Base-by-base conservation (phyloP, 1,140 invertebrate species). In the Papilio dardanus region DNA sequence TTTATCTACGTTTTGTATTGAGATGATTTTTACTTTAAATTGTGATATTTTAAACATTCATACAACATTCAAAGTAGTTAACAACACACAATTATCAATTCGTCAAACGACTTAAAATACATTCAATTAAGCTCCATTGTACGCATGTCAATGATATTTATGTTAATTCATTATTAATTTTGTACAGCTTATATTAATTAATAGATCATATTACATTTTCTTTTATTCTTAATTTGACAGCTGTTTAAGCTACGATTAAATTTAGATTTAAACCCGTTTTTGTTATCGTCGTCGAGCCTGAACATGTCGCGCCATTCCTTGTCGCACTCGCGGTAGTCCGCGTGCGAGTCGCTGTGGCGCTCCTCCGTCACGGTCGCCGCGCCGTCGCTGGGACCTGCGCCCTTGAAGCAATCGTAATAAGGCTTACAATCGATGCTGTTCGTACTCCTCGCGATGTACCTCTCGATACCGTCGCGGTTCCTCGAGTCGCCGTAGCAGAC, bases 241-340 rank as follows among this genome's bases (percentile, higher is more conserved):
- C 89, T 92, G 78, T 92, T 93, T 76, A 91, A 85, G 85, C 90
- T 93, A 78, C 91, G 85, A 78, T 92, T 90, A 81, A 91, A 92
- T 78, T 91, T 93, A 83, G 87, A 90, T 74, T 85, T 90, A 81
- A 88, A 89, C 77, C 88, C 86, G 79, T 91, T 91, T 83, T 83
- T 88, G 2, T 76, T 79, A 74, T 87, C 87, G 65, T 89, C 86
- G 37, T 79, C 79, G 21, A 81, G 67, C 35, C 74, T 78, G 76
- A 79, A 86, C 8, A 86, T 37, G 73, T 91, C 89, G 24, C 84
- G 87, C 10, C 80, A 71, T 69, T 89, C 89, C 37, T 82, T 86
- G 14, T 85, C 81, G 69, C 81, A 79, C 10, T 86, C 81, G 14
- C 88, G 79, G n/a, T 92, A 90, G 65, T 91, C 89, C 2, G 87